phyloP scores from a whole-genome alignment of 1,140 invertebrate species.

The Lepeophtheirus salmonis region DNA sequence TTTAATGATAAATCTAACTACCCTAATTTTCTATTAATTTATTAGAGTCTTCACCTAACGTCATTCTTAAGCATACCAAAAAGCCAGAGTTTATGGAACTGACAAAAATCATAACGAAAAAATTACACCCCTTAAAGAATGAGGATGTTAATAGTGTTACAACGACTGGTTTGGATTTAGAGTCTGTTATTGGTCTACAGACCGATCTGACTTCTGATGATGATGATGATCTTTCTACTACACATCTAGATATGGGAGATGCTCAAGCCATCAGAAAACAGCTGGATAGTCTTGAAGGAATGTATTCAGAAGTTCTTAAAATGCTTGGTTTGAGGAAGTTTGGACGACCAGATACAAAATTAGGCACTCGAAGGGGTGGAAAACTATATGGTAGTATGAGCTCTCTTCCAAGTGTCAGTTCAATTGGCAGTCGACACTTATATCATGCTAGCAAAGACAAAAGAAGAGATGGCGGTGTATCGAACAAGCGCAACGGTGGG shows the following conservation, averaged over 20 bases:
- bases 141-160: not conserved
- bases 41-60: not conserved
- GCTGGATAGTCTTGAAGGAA: slow-evolving; percentile 61
- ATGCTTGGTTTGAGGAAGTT: slow-evolving; percentile 4
- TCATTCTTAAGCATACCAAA: not conserved
- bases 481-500: slow-evolving; percentile 40
- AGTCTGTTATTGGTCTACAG: slow-evolving; percentile 23
- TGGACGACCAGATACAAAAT: slow-evolving; percentile 4
- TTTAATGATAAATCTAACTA: no score
- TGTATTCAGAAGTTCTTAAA: slow-evolving; percentile 50
- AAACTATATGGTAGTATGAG: slow-evolving; percentile 50
- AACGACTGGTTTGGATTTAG: slow-evolving; percentile 8
- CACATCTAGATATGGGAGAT: slow-evolving; percentile 34
- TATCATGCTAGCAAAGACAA: slow-evolving; percentile 7
- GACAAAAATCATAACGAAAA: not conserved
- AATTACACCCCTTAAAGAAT: not conserved
- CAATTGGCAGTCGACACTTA: not conserved
- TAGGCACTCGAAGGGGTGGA: slow-evolving; percentile 18
- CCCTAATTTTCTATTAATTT: not conserved
- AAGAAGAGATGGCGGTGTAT: not conserved
- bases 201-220: slow-evolving; percentile 34
- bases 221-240: slow-evolving; percentile 47
- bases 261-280: slow-evolving; percentile 57
- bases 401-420: slow-evolving; percentile 39
- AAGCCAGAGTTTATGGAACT: not conserved